Evolutionary conservation across 2,797 vertebrate species (phyloP), one percentile per base, ranked within the genome.

Genomic region (Amniataba percoides): DNA sequence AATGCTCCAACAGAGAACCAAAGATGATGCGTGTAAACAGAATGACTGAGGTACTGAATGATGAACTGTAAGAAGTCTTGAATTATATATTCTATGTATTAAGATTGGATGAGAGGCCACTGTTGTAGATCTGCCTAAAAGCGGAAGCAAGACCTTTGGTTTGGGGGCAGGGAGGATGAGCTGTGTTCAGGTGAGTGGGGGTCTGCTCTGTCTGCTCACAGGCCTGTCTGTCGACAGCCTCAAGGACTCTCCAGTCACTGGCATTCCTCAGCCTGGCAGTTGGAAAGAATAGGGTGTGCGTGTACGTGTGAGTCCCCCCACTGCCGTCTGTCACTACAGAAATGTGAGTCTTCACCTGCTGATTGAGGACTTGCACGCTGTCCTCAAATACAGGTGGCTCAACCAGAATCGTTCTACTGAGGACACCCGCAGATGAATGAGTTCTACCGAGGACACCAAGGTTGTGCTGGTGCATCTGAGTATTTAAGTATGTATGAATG

Each of bases 221-320:
- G 78, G 71, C 80, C 61, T 45, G 79, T 84, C 84, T 81, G 75
- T 91, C 80, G 70, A 91, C 92, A 91, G 86, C 81, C 80, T 91
- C 74, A 87, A 93, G 93, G 90, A 90, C 90, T 77, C 83, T 69
- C 87, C 83, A 81, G 84, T 91, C 90, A 80, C 77, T 87, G 85
- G 86, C 88, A 93, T 90, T 91, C 90, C 87, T 86, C 81, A 82
- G 78, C 58, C 42, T 70, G 83, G 83, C 86, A 89, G 90, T 85
- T 72, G 71, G 49, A 79, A 68, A 82, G 68, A 81, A 87, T 52
- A 74, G 59, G 36, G 27, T 68, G 67, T 66, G 43, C 5, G 7
- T 60, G 12, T 72, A 45, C 49, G 15, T 70, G 58, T 73, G 71
- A 58, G 71, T 78, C 21, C 80, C 39, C 43, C 53, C 63, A 19